Evolutionary conservation across 2,888 invertebrate species (phyloP), one percentile per base, ranked within the genome.

Genomic region (Conops quadrifasciatus): DNA sequence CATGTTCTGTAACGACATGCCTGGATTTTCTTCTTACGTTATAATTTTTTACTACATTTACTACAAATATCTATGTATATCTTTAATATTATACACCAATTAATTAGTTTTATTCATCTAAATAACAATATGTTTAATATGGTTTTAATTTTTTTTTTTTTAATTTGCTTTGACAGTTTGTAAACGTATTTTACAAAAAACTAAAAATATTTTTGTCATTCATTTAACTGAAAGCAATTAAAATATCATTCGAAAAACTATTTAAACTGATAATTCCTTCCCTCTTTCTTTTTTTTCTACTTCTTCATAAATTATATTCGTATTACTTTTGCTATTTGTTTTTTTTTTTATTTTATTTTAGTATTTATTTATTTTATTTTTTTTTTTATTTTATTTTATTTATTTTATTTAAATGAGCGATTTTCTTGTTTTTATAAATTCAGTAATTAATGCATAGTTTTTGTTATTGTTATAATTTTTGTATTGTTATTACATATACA

Each of bases 361-460:
- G 26, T 13, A 19, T 65, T 51, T 51, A 30, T 28, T 47, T 65
- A 65, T 51, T 49, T 65, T 36, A 36, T 36, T 36, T 36, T n/a
- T 26, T 64, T 28, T n/a, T 62, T 47, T 26, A 47, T 47, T 26
- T 24, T 24, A n/a, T 45, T 65, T 51, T 51, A 30, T 28, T 47
- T 65, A 65, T 51, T 49, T 65, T 36, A 36, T 36, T 36, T 36
- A n/a, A n/a, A n/a, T n/a, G n/a, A n/a, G n/a, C n/a, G n/a, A n/a
- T n/a, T n/a, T n/a, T n/a, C n/a, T n/a, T n/a, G n/a, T n/a, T n/a
- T n/a, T n/a, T n/a, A n/a, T n/a, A n/a, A n/a, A n/a, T n/a, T n/a
- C n/a, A n/a, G n/a, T n/a, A n/a, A n/a, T n/a, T n/a, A n/a, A n/a
- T n/a, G n/a, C n/a, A n/a, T n/a, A n/a, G n/a, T n/a, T n/a, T n/a